Base-by-base conservation (phyloP, 2,113 vertebrate species). In the Phycodurus eques region DNA sequence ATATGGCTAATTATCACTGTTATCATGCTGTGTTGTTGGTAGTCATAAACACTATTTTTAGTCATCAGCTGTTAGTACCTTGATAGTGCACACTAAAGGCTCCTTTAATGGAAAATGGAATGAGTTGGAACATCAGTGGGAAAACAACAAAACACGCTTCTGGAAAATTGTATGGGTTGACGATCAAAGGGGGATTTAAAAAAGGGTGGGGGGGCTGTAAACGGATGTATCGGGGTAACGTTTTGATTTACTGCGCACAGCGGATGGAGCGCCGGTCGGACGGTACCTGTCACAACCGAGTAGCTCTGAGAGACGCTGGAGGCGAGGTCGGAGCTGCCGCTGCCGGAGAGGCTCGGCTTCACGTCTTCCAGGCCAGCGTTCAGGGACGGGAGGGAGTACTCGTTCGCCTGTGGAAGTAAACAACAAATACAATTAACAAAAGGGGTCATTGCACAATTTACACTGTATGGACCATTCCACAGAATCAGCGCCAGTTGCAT, bases 241-340 rank as follows among this genome's bases (percentile, higher is more conserved):
- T 46, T 77, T 44, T 74, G 59, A 74, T 83, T 74, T 76, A 77
- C 76, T 39, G 77, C 74, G 71, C 59, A 71, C 39, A n/a, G 64
- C 75, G 75, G 74, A 53, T 72, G 71, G 73, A 74, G 86, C 70
- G 49, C 70, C 82, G 80, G 86, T 88, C 78, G 75, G 62, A 83
- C 82, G 85, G 88, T 92, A 93, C 92, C 92, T 92, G 92, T 92
- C 84, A 98, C 97, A 88, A 99, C 98, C 69, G 96, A 97, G 92
- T 99, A 99, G 88, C 95, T 96, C 94, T 99, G 98, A 93, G 98
- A 98, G 88, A 99, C 97, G 74, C 98, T 98, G 93, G 94, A 96
- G 87, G 96, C 95, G 92, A 98, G 94, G 89, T 99, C 98, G 42
- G 96, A 95, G 92, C 96, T 97, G 92, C 94, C 93, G 88, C 96